These are phyloP conservation scores for Ibidorhyncha struthersii DNA, from an alignment of 2,113 vertebrate species.

Conservation along the genomic window DNA sequence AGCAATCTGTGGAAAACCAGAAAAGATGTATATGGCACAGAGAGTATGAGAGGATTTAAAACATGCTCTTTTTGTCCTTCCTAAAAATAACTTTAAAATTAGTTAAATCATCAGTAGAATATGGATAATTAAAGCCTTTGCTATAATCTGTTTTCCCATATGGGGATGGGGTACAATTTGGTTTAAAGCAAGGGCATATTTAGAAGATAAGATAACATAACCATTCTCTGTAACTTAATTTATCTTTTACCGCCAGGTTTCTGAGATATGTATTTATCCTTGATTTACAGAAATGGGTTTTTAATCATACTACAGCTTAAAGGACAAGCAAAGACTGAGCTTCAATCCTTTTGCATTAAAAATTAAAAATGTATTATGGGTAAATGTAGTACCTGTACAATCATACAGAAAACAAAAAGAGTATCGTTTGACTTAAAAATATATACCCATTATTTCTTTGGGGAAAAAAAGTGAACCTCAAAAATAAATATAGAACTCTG, in stretches of 20 bases:
- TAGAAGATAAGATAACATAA: not conserved
- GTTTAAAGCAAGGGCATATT: not conserved
- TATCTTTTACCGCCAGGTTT: not conserved
- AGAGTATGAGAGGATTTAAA: not conserved
- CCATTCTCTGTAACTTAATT: not conserved
- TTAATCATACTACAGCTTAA: not conserved
- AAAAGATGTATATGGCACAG: not conserved
- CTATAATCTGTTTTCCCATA: not conserved
- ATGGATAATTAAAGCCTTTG: not conserved
- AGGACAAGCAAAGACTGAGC: not conserved
- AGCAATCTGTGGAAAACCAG: not conserved
- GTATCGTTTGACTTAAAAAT: not conserved
- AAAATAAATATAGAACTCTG: not conserved
- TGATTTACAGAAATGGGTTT: not conserved
- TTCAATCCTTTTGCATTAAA: not conserved
- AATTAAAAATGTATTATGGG: not conserved
- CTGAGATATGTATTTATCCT: not conserved
- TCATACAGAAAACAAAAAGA: not conserved
- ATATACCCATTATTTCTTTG: not conserved
- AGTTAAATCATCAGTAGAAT: not conserved
- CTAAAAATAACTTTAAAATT: conserved; percentile 13
- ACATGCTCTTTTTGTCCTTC: not conserved
- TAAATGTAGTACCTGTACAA: not conserved
- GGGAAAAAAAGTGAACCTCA: not conserved
- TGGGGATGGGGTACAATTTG: not conserved